phyloP scores from a whole-genome alignment of 2,113 vertebrate genomes.

The Pristiophorus japonicus region DNA sequence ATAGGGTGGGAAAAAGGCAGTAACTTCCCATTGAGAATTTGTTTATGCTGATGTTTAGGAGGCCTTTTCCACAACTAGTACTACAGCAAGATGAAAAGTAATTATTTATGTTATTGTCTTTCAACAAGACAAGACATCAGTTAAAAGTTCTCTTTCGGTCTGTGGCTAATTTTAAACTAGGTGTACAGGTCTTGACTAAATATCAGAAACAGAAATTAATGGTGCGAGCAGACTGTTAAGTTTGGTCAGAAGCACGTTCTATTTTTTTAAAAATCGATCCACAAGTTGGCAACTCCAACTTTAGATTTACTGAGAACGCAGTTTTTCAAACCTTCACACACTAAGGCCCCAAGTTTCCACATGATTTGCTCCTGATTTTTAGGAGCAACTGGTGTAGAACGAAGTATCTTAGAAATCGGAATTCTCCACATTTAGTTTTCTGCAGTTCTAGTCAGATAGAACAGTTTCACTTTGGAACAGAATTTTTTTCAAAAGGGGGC shows the following conservation, averaged over 20 bases:
- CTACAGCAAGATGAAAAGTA: constrained; percentile 35
- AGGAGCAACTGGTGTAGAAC: no score
- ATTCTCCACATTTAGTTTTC: no score
- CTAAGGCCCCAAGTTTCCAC: no score
- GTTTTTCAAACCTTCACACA: background rate
- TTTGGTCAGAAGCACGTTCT: background rate
- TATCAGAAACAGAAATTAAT: background rate
- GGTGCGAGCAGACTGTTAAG: background rate
- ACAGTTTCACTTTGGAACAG: no score
- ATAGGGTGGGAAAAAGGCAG: background rate
- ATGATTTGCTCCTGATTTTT: no score
- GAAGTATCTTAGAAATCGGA: no score
- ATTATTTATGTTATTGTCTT: background rate
- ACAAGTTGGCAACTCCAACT: no score
- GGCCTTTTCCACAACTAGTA: background rate
- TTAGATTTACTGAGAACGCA: background rate
- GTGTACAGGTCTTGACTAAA: background rate
- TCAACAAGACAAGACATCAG: background rate
- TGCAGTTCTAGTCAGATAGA: no score
- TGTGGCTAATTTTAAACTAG: background rate
- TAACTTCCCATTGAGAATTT: background rate
- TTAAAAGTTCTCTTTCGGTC: background rate
- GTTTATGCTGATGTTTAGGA: background rate
- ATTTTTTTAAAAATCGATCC: background rate
- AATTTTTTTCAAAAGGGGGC: no score